Conservation (phyloP, 2,113 vertebrate genomes). For the Nyctibius bracteatus region DNA sequence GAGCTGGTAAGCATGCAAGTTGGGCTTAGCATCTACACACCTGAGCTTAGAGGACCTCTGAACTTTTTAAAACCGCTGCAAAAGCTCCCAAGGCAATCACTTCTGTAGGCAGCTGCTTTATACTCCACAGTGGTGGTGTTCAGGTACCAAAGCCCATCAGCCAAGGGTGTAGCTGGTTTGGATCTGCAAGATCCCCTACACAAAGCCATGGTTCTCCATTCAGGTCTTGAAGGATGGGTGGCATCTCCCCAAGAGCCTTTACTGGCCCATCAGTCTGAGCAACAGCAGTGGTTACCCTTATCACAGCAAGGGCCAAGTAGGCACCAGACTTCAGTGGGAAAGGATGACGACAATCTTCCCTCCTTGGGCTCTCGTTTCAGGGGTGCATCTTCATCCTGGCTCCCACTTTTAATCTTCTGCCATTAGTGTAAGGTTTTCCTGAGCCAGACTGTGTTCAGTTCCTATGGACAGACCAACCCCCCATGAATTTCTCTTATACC, state of each 20-base stretch:
- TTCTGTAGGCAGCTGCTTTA: not conserved
- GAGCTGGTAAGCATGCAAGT: not conserved
- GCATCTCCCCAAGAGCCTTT: not conserved
- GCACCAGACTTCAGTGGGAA: not conserved
- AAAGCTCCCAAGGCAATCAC: accelerated
- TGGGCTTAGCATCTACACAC: not conserved
- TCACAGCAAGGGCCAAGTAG: not conserved
- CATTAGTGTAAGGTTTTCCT: not conserved
- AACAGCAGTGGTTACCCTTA: not conserved
- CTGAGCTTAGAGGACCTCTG: not conserved
- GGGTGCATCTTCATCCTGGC: not conserved
- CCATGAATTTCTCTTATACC: not conserved
- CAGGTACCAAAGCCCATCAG: not conserved
- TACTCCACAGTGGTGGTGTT: accelerated
- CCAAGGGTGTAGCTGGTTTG: not conserved
- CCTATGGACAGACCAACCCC: not conserved
- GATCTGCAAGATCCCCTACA: not conserved
- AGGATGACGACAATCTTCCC: not conserved
- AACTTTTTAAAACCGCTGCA: not conserved
- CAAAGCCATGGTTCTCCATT: not conserved
- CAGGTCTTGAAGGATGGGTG: not conserved
- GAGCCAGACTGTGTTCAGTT: not conserved
- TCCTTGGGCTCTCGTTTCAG: not conserved
- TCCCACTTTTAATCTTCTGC: not conserved
- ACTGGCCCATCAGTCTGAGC: accelerated